A percentile compares a stretch with the other conserved stretches of the same genome.
phyloP scores from a whole-genome alignment of 2,888 invertebrate genomes.

The Morpho helenor region DNA sequence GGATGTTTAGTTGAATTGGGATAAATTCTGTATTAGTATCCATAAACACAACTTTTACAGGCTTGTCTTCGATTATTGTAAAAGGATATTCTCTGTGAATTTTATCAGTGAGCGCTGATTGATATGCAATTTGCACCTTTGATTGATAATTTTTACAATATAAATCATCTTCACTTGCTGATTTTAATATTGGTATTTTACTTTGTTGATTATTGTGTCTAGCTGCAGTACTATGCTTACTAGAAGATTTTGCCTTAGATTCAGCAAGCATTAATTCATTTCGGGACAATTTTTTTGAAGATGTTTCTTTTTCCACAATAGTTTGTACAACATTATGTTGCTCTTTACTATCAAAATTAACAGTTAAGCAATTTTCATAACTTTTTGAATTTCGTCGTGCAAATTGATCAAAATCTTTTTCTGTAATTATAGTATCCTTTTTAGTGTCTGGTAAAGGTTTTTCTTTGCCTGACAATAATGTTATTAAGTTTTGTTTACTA shows the following conservation, averaged over 20 bases:
- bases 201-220: constrained; percentile 34
- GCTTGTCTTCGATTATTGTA: constrained; percentile 68
- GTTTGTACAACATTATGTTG: constrained; percentile 54
- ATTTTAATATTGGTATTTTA: constrained; percentile 39
- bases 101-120: constrained; percentile 61
- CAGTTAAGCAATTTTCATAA: constrained; percentile 61
- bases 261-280: constrained; percentile 45
- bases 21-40: constrained; percentile 50
- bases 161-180: constrained; percentile 39
- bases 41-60: constrained; percentile 67
- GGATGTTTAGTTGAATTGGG: constrained; percentile 52
- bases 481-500: constrained; percentile 27
- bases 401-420: constrained; percentile 73
- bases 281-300: constrained; percentile 45
- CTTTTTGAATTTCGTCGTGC: constrained; percentile 65
- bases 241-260: constrained; percentile 45
- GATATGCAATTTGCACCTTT: constrained; percentile 65
- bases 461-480: constrained; percentile 30
- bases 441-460: constrained; percentile 47
- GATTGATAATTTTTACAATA: constrained; percentile 57
- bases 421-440: constrained; percentile 62
- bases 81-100: constrained; percentile 56
- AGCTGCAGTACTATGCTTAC: constrained; percentile 37
- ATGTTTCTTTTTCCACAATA: constrained; percentile 49
- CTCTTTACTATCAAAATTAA: constrained; percentile 56